These are phyloP conservation scores for Eulemur coronatus DNA, from an alignment of 2,797 vertebrate genomes.

Conservation along the genomic window DNA sequence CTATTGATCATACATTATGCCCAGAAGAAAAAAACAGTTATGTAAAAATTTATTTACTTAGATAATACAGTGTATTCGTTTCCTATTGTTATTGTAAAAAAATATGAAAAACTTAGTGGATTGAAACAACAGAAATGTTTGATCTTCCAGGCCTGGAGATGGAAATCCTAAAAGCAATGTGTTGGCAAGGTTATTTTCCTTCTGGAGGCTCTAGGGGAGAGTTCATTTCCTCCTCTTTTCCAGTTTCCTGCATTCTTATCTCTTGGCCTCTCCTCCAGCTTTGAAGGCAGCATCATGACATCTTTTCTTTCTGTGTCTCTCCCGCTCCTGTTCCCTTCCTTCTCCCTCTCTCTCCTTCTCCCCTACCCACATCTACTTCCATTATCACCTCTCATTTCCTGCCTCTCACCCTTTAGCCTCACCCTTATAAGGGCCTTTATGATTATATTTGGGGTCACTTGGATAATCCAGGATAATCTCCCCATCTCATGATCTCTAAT, in stretches of 20 bases:
- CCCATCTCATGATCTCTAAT: neutral
- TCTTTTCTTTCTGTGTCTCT: neutral
- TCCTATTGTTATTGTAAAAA: neutral
- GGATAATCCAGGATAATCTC: neutral
- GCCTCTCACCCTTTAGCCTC: neutral
- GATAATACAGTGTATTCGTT: neutral
- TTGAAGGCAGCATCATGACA: neutral
- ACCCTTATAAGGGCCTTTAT: neutral
- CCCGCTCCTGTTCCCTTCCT: fast-evolving
- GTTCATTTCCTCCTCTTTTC: neutral
- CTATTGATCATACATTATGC: neutral
- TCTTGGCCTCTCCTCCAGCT: neutral
- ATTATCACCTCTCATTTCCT: neutral
- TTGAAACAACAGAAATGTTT: neutral
- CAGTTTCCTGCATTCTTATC: fast-evolving
- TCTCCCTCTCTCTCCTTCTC: neutral
- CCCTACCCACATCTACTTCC: neutral
- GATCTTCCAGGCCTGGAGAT: neutral
- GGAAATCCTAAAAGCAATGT: neutral
- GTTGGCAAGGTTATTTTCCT: fast-evolving
- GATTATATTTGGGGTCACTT: neutral
- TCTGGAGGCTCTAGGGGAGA: neutral
- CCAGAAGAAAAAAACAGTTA: neutral
- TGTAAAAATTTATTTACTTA: neutral
- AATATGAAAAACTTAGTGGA: neutral